Conservation (phyloP, 2,797 vertebrate species). For the Potorous gilbertii region DNA sequence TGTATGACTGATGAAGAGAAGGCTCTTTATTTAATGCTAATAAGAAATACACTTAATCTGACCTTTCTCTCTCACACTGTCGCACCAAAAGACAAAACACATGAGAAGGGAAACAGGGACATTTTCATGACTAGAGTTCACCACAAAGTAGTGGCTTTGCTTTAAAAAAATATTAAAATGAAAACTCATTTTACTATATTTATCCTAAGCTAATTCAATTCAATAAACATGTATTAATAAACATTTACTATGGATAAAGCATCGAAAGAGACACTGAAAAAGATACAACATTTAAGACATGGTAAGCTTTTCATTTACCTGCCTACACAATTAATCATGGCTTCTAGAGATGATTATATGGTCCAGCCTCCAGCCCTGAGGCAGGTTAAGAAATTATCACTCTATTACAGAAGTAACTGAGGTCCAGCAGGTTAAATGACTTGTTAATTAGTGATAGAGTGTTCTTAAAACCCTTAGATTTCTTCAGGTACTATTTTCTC, state of each 20-base stretch:
- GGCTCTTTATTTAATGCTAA: conserved; percentile 30
- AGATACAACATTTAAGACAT: background rate
- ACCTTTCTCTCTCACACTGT: conserved; percentile 16
- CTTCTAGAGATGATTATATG: background rate
- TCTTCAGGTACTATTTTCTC: background rate
- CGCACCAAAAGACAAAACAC: conserved; percentile 46
- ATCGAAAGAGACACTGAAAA: background rate
- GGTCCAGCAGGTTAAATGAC: background rate
- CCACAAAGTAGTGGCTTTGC: conserved; percentile 17
- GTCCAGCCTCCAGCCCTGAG: background rate
- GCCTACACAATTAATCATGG: background rate
- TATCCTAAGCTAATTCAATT: background rate
- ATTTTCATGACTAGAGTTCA: conserved; percentile 49
- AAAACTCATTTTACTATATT: background rate
- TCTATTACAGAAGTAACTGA: conserved; percentile 10
- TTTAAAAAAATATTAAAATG: background rate
- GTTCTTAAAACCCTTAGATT: background rate
- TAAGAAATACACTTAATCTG: conserved; percentile 50
- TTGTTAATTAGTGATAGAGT: background rate
- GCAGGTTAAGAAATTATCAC: conserved; percentile 11
- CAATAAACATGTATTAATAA: background rate
- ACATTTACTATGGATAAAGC: background rate
- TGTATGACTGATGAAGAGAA: conserved; percentile 27
- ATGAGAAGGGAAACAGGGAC: conserved; percentile 26
- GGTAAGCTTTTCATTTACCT: background rate